A percentile compares a stretch with the other conserved stretches of the same genome.
Evolutionary conservation across 2,797 vertebrate species (phyloP).

Genomic region (Gorsachius magnificus): DNA sequence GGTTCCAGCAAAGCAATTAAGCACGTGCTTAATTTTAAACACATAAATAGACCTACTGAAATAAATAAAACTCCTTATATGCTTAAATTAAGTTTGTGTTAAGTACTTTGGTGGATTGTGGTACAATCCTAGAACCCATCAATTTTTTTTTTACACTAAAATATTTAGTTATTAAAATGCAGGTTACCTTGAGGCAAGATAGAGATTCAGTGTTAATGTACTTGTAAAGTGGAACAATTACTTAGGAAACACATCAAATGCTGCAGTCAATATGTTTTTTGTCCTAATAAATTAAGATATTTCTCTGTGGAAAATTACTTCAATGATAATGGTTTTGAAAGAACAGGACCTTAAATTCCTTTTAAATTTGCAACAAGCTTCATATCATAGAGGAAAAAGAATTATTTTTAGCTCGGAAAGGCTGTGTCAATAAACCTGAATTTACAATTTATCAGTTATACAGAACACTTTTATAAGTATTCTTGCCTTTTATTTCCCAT

Average conservation of each 20-base stretch:
- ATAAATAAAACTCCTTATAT: constrained; percentile 14
- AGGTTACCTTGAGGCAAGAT: background rate
- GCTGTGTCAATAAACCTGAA: background rate
- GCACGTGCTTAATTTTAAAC: constrained; percentile 54
- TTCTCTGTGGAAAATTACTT: background rate
- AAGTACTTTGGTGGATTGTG: background rate
- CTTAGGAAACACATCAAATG: background rate
- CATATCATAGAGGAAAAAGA: background rate
- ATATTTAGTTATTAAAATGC: background rate
- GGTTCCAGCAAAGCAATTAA: constrained; percentile 58
- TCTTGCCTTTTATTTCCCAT: background rate
- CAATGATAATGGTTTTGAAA: background rate
- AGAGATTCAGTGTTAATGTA: background rate
- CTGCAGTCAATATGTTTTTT: background rate
- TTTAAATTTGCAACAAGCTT: background rate
- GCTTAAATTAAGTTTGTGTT: constrained; percentile 25
- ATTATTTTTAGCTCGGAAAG: background rate
- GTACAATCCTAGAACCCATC: background rate
- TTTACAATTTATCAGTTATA: background rate
- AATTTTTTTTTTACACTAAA: background rate
- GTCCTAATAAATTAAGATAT: background rate
- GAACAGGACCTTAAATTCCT: background rate
- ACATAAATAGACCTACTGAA: constrained; percentile 20
- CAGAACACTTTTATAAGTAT: background rate
- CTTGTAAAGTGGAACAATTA: background rate